Base-by-base conservation (phyloP, 2,113 vertebrate species). In the Anolis sagrei region DNA sequence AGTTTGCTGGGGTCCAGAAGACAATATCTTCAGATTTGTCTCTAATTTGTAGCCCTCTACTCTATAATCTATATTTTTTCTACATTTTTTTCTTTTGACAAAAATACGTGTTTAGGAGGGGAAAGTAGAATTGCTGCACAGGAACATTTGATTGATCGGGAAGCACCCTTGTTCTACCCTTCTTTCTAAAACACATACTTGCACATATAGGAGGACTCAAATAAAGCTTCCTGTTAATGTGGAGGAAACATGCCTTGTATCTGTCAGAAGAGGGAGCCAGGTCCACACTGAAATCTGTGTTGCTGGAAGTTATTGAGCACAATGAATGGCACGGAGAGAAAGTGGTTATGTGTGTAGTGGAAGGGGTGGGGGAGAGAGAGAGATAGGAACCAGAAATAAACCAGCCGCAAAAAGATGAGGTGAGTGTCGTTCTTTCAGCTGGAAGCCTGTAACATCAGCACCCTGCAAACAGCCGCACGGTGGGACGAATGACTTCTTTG, bases 251-350 rank as follows among this genome's bases (percentile, higher is more conserved):
- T 70, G 70, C 69, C 69, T 75, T 34, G n/a, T 61, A 29, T 88
- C 34, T 70, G 66, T 88, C 92, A 94, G 92, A 86, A 94, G 93
- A 91, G 93, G 93, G 93, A 92, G 93, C 92, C 88, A 87, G 74
- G 82, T 29, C 79, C 84, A 85, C 84, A 81, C 87, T 21, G 74
- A 87, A 89, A 5, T 61, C 68, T 14, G 70, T 36, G 54, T 5
- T 21, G 61, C 19, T 0, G 86, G 66, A 78, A 64, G 39, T 81
- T 85, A 29, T 48, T 70, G 76, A 88, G 83, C 82, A 69, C 87
- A 69, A 58, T 80, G 87, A 80, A 84, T 54, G 29, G 70, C 61
- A 80, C 21, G 36, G 81, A 69, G 80, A 21, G 86, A 87, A 66
- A 83, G 86, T 83, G 81, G 70, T 58, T 23, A 36, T 81, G 70